These are phyloP conservation scores for Passer domesticus DNA, from an alignment of 2,113 vertebrate species.

Conservation along the genomic window DNA sequence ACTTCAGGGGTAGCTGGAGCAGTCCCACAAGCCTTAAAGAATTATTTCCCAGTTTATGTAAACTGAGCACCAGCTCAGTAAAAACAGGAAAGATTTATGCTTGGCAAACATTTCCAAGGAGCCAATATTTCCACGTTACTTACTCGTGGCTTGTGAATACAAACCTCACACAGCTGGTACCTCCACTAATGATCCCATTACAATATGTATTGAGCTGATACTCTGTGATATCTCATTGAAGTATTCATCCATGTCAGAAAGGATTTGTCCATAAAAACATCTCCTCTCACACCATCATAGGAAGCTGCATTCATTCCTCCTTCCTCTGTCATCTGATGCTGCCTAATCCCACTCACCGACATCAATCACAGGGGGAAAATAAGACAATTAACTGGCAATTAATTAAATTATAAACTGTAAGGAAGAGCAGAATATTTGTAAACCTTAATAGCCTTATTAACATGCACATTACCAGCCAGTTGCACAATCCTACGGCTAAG, in stretches of 20 bases:
- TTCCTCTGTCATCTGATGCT: slow-evolving; percentile 58
- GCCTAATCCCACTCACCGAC: slow-evolving; percentile 63
- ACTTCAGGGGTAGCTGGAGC: neutral
- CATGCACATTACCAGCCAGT: slow-evolving; percentile 14
- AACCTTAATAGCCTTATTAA: slow-evolving; percentile 44
- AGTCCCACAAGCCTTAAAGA: neutral
- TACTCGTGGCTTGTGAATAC: slow-evolving; percentile 55
- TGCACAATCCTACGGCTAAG: neutral
- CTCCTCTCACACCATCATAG: slow-evolving; percentile 29
- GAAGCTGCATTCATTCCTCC: slow-evolving; percentile 4
- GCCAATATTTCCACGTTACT: slow-evolving; percentile 26
- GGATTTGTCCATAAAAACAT: slow-evolving; percentile 67
- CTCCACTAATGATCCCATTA: slow-evolving; percentile 66
- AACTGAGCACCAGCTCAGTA: slow-evolving; percentile 10
- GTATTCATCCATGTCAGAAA: slow-evolving; percentile 70
- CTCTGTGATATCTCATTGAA: slow-evolving; percentile 50
- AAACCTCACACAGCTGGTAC: slow-evolving; percentile 58
- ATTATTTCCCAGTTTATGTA: slow-evolving; percentile 16
- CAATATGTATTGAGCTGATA: slow-evolving; percentile 56
- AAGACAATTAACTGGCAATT: slow-evolving; percentile 67
- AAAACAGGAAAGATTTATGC: slow-evolving; percentile 42
- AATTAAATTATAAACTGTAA: slow-evolving; percentile 66
- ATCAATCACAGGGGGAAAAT: slow-evolving; percentile 66
- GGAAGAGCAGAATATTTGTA: slow-evolving; percentile 49
- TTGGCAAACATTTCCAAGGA: slow-evolving; percentile 63